These are phyloP conservation scores for Galerucella nymphaeae DNA, from an alignment of 2,888 invertebrate genomes.

Conservation along the genomic window DNA sequence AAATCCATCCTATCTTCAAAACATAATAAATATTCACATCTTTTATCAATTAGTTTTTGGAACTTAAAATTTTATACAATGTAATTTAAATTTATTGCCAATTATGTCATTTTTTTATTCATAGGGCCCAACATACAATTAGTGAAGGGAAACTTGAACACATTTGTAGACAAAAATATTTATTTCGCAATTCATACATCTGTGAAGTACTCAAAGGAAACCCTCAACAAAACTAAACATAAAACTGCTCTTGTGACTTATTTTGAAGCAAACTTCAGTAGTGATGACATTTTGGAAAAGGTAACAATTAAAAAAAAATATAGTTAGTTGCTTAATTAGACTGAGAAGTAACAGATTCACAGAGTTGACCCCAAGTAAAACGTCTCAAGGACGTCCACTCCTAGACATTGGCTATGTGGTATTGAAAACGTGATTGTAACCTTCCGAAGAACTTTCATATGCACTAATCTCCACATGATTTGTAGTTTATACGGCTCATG, in stretches of 20 bases:
- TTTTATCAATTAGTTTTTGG: too few species aligned
- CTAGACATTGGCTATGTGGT: too few species aligned
- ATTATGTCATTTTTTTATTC: constrained; percentile 17
- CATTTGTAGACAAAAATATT: constrained; percentile 27
- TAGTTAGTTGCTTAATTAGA: too few species aligned
- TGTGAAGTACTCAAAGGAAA: constrained; percentile 14
- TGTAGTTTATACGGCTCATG: too few species aligned
- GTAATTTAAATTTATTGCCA: not conserved
- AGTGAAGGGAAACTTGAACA: constrained; percentile 30
- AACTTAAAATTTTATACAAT: not conserved
- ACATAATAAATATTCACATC: too few species aligned
- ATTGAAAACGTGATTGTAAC: too few species aligned
- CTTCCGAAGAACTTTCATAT: too few species aligned
- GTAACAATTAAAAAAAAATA: constrained; percentile 17
- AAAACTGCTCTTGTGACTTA: constrained; percentile 30
- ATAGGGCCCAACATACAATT: constrained; percentile 42
- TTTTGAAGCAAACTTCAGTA: constrained; percentile 17
- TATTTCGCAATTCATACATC: constrained; percentile 34
- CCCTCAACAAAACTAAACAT: constrained; percentile 9
- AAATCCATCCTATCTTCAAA: too few species aligned
- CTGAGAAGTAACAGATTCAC: too few species aligned
- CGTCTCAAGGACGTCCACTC: too few species aligned
- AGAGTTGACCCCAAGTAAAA: too few species aligned
- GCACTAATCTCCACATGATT: too few species aligned
- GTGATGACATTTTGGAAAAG: constrained; percentile 29